Percentiles rank a stretch among this genome's conserved stretches.
Conservation (phyloP, 1,140 invertebrate genomes). For the Drosophila melanogaster region Release_6_plus_ISO1_MT NC_004354.4:6051501-6052000, state of each 20-base stretch:
- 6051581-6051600: background rate
- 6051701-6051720: slow-evolving; percentile 41
- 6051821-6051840: slow-evolving; percentile 2
- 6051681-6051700: slow-evolving; percentile 62
- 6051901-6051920: too few relatives aligned
- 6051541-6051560: background rate
- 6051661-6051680: slow-evolving; percentile 46
- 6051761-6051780: slow-evolving; percentile 10
- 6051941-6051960: background rate
- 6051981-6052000: background rate
- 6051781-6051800: slow-evolving; percentile 54
- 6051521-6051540: too few relatives aligned
- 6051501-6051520: background rate
- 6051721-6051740: slow-evolving; percentile 58
- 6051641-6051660: slow-evolving; percentile 34
- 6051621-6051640: slow-evolving; percentile 40
- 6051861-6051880: slow-evolving; percentile 5
- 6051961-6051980: too few relatives aligned
- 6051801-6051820: slow-evolving; percentile 31
- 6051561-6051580: background rate
- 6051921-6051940: background rate
- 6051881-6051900: background rate
- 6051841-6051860: slow-evolving; percentile 52
- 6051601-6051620: slow-evolving; percentile 47
- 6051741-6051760: slow-evolving; percentile 15